Base-by-base conservation (phyloP, 1,140 invertebrate genomes). In the Tetramorium parvispinum region DNA sequence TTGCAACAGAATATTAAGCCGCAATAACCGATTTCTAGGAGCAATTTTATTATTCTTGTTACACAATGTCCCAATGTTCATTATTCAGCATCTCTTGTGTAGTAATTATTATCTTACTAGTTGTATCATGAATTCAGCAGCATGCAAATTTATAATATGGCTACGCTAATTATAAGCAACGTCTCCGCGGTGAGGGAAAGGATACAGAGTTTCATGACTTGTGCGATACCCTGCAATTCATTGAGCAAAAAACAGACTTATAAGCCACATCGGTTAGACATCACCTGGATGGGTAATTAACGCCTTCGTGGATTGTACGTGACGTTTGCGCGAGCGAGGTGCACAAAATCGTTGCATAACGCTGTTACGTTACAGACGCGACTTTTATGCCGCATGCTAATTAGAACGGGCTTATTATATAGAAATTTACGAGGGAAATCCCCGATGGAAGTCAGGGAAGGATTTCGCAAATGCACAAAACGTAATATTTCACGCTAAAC, bases 261-360 rank as follows among this genome's bases (percentile, higher is more conserved):
- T 59, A 75, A 83, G 40, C 27, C 40, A 75, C 40, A 40, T 66
- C 16, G 66, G 46, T 81, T 61, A 85, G 55, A 40, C 82, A 78
- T 89, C 63, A 59, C 70, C 59, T 70, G 68, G 32, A 32, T 65
- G 37, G 70, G 86, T 91, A 91, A 91, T 91, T 90, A 91, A 85
- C 83, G 66, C 88, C 73, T 88, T 68, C 32, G 51, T 18, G 37
- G 61, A 55, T 89, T 55, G 61, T 70, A 77, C 68, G 76, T 77
- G 63, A 73, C 75, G 70, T 82, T 85, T 32, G 81, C 53, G 71
- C 66, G 55, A 53, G 27, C 65, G 55, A 57, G 79, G 43, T 85
- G 66, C 76, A 71, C 59, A 86, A 79, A 86, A 70, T 65, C 49
- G 43, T 89, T 89, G 51, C 65, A 77, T 66, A 89, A 89, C 61